Conservation (phyloP, 2,888 invertebrate species). For the Galeruca laticollis region DNA sequence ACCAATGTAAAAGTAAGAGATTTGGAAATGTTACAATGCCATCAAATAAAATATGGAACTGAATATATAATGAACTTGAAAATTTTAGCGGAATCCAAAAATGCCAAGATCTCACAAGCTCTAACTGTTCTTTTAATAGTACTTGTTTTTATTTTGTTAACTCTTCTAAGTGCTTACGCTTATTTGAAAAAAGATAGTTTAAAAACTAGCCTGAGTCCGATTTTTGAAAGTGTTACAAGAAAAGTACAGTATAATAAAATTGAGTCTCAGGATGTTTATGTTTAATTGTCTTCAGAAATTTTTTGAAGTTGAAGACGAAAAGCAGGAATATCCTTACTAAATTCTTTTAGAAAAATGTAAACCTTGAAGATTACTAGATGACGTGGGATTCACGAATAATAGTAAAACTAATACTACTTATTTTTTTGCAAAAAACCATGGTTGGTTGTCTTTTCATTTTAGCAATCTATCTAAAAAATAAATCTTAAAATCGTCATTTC, state of each 20-base stretch:
- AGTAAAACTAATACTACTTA: too few species aligned
- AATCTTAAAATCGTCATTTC: too few species aligned
- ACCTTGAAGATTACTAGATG: neutral
- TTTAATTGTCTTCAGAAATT: neutral
- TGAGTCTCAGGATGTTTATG: slow-evolving; percentile 64
- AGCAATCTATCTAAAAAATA: too few species aligned
- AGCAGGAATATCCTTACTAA: neutral
- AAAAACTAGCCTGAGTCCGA: slow-evolving; percentile 71
- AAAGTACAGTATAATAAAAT: slow-evolving; percentile 82
- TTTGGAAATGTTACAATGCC: slow-evolving; percentile 71
- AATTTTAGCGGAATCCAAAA: slow-evolving; percentile 58
- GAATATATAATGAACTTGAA: slow-evolving; percentile 60
- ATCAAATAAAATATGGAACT: slow-evolving; percentile 57
- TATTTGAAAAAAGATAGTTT: slow-evolving; percentile 74
- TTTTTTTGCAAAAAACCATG: too few species aligned
- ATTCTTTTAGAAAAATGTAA: neutral
- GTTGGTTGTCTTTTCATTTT: too few species aligned
- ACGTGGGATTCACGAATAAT: too few species aligned
- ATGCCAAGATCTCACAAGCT: slow-evolving; percentile 62
- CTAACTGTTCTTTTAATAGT: slow-evolving; percentile 69
- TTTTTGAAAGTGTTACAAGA: slow-evolving; percentile 75
- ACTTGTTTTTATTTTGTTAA: slow-evolving; percentile 70
- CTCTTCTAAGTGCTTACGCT: slow-evolving; percentile 70
- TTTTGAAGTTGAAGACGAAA: neutral
- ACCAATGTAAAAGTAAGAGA: slow-evolving; percentile 74